A percentile compares a stretch with the other conserved stretches of the same genome.
Conservation (phyloP, 2,113 vertebrate species). For the Lutjanus erythropterus region DNA sequence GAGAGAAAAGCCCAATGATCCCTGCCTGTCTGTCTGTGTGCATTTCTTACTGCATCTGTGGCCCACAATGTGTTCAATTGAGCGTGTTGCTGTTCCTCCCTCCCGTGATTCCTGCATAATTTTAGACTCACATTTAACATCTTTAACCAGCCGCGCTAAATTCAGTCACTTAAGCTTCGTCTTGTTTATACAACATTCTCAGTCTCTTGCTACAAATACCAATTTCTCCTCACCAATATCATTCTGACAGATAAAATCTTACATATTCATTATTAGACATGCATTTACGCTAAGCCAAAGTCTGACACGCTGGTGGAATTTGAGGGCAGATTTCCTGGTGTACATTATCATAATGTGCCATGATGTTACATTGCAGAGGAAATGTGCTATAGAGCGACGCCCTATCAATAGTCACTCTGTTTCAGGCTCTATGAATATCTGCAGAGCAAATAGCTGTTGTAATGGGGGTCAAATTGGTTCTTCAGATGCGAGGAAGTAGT, state of each 20-base stretch:
- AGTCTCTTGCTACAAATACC: slow-evolving; percentile 6
- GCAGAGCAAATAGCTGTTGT: slow-evolving; percentile 7
- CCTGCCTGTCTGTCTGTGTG: slow-evolving; percentile 41
- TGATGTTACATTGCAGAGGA: slow-evolving; percentile 31
- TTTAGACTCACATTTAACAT: slow-evolving; percentile 47
- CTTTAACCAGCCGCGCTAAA: slow-evolving; percentile 53
- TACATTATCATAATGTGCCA: slow-evolving; percentile 37
- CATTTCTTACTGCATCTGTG: slow-evolving; percentile 30
- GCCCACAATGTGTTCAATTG: slow-evolving; percentile 44
- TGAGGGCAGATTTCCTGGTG: slow-evolving; percentile 24
- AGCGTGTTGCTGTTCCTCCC: slow-evolving; percentile 30
- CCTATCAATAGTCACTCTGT: background rate
- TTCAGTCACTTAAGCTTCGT: slow-evolving; percentile 31
- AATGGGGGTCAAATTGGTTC: slow-evolving; percentile 44
- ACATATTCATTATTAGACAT: slow-evolving; percentile 40
- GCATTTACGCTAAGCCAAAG: slow-evolving; percentile 42
- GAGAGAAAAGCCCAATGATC: slow-evolving; percentile 65
- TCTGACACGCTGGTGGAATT: slow-evolving; percentile 29
- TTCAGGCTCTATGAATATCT: slow-evolving; percentile 24
- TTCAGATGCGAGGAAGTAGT: slow-evolving; percentile 20
- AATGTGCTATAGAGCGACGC: background rate
- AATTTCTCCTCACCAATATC: slow-evolving; percentile 10
- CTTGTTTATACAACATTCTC: slow-evolving; percentile 40
- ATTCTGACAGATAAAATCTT: slow-evolving; percentile 26
- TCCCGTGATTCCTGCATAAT: slow-evolving; percentile 37